Evolutionary conservation across 1,140 invertebrate genomes (phyloP), one percentile per base, ranked within the genome.

Genomic region (Aplysia californica): DNA sequence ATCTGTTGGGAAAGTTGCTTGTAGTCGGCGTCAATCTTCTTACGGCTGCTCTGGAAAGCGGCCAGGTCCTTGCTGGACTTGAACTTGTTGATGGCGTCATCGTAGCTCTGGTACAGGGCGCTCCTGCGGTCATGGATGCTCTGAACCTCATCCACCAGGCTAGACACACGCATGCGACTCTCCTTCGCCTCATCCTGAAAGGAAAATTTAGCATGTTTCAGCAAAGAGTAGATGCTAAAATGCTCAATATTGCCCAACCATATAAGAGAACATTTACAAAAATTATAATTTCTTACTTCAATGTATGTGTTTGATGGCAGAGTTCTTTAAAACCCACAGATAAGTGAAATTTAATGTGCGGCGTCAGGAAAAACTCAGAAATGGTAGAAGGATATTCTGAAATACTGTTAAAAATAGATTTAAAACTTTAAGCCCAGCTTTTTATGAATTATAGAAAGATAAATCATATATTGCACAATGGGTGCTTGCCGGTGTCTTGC

Each of bases 1-100:
- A 94, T 91, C 39, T 91, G 86, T 55, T 88, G 89, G 10, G 92
- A 93, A 38, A 93, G 91, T 79, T 89, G 91, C 84, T 93, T 94
- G 79, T 94, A 93, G 44, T 94, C 93, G 55, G 90, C 88, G 80
- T 93, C 92, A 70, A 94, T 90, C 76, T 90, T 91, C 87, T 94
- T 94, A 59, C 86, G 81, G 56, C 83, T 83, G 61, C 87, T 82
- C 61, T 86, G 83, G 72, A 93, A 94, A 3, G 90, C 84, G 76
- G 88, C 89, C 0, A 90, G 84, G 82, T 94, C 94, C 85, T 94
- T 94, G 65, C 90, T 92, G 0, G 90, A 82, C 85, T 94, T 95
- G 39, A 93, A 90, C 80, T 93, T 92, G 71, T 90, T 89, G 44
- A 94, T 84, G 56, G 93, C 92, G 79, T 93, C 92, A 80, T 94